Evolutionary conservation across 64 coral and sea anemone genomes (phyloP).

Genomic region (Stylophora pistillata): DNA sequence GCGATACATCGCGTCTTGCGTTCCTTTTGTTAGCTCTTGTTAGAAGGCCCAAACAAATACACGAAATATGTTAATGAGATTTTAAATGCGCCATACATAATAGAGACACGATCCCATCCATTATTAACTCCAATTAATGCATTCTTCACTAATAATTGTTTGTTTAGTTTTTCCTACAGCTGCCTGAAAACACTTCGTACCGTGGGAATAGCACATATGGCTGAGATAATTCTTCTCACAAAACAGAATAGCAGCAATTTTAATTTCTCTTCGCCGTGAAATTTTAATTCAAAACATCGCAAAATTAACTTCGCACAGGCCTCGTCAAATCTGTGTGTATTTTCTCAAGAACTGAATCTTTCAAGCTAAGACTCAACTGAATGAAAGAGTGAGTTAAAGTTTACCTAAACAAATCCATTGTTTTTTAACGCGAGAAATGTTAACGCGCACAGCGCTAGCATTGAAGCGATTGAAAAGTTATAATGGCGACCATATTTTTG

Average conservation of each 20-base stretch:
- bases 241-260: constrained; percentile 21
- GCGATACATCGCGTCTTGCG: constrained; percentile 11
- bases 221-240: neutral
- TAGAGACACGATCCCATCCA: constrained; percentile 52
- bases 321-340: neutral
- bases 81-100: constrained; percentile 59
- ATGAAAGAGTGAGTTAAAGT: neutral
- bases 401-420: neutral
- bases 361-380: neutral
- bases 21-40: constrained; percentile 32
- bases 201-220: constrained; percentile 77
- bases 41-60: constrained; percentile 5
- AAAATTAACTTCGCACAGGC: neutral
- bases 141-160: constrained; percentile 76
- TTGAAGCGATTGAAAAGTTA: too few species aligned
- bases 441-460: too few species aligned
- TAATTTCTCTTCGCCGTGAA: neutral
- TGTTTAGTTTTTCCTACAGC: constrained; percentile 71
- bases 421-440: neutral
- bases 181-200: constrained; percentile 31
- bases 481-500: too few species aligned
- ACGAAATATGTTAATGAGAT: constrained; percentile 62
- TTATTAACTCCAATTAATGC: constrained; percentile 64
- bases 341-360: neutral
- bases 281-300: neutral